phyloP scores from a whole-genome alignment of 2,113 vertebrate species.

The Leptobrachium ailaonicum region DNA sequence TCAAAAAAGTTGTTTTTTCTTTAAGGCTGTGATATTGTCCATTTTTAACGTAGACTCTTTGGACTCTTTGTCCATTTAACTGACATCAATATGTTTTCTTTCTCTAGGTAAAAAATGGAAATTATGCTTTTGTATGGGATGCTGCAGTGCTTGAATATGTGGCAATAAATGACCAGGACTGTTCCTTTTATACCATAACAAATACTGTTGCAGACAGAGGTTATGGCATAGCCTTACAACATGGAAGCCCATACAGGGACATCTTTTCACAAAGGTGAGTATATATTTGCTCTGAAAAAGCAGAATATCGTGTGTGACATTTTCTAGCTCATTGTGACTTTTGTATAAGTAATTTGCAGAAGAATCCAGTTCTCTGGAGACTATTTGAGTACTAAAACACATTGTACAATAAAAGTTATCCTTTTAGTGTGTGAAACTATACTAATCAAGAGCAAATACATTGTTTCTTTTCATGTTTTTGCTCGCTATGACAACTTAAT shows the following conservation, averaged over 20 bases:
- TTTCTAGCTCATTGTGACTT: neutral
- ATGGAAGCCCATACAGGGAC: slow-evolving; percentile 95
- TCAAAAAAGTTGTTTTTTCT: too few relatives aligned
- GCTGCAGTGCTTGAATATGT: slow-evolving; percentile 93
- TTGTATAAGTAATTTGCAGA: neutral
- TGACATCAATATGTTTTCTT: slow-evolving; percentile 21
- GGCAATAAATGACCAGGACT: slow-evolving; percentile 93
- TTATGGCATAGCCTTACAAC: slow-evolving; percentile 95
- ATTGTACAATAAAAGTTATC: neutral
- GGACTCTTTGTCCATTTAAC: neutral
- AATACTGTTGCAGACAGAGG: slow-evolving; percentile 88
- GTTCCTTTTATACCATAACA: slow-evolving; percentile 89
- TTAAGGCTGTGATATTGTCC: too few relatives aligned
- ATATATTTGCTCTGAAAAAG: neutral
- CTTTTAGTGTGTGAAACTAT: neutral
- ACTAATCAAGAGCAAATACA: neutral
- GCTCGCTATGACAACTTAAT: neutral
- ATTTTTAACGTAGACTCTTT: too few relatives aligned
- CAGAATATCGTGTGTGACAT: too few relatives aligned
- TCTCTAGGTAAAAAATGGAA: slow-evolving; percentile 87
- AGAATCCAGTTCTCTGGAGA: neutral
- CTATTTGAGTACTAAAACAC: neutral
- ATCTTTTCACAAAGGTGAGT: slow-evolving; percentile 95
- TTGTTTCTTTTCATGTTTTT: neutral
- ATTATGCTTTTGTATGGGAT: slow-evolving; percentile 97